Conservation (phyloP, 2,113 vertebrate species). For the Bothrops jararaca region DNA sequence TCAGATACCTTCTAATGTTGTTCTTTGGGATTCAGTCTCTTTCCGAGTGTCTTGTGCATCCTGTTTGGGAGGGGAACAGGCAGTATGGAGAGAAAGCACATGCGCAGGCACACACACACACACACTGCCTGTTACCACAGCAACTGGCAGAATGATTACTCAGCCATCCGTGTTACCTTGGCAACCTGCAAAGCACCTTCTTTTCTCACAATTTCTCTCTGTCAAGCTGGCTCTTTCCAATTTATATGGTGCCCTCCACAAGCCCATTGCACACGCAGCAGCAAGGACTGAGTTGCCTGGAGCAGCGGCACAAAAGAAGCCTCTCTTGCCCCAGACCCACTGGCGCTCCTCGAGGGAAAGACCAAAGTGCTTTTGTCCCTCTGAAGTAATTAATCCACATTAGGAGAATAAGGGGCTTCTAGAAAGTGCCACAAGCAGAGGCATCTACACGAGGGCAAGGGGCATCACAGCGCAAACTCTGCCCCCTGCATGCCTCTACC, state of each 20-base stretch:
- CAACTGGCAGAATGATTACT: constrained; percentile 71
- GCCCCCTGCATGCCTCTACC: background rate
- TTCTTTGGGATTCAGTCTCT: background rate
- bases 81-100: constrained; percentile 39
- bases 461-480: background rate
- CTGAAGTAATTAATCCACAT: background rate
- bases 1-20: background rate
- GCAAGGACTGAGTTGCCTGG: background rate
- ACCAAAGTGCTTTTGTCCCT: background rate
- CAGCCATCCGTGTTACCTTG: constrained; percentile 68
- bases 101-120: background rate
- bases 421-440: background rate
- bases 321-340: background rate
- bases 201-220: constrained; percentile 9
- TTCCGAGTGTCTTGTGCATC: background rate
- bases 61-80: constrained; percentile 9
- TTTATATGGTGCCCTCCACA: constrained; percentile 26
- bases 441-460: background rate
- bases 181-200: constrained; percentile 64
- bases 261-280: background rate
- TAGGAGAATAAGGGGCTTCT: background rate
- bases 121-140: constrained; percentile 58
- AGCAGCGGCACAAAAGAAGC: too few species aligned
- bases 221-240: constrained; percentile 34
- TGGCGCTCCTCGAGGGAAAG: background rate